Evolutionary conservation across 2,888 invertebrate genomes (phyloP).

Genomic region (Synergus japonicus): DNA sequence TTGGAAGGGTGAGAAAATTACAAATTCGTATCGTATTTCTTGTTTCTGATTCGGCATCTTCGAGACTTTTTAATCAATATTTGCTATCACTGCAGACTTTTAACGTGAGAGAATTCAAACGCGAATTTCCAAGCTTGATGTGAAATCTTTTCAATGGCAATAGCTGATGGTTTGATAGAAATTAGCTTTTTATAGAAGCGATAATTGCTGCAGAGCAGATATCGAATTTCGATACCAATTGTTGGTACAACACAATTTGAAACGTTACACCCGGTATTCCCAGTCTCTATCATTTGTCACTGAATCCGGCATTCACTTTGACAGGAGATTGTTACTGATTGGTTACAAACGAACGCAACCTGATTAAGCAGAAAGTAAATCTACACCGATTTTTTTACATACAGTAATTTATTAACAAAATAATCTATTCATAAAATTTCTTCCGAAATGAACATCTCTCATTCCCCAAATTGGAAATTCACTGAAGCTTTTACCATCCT

Average conservation of each 20-base stretch:
- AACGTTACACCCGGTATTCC: constrained; percentile 30
- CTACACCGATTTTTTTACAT: background rate
- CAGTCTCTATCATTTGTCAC: constrained; percentile 55
- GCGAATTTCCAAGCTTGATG: no score
- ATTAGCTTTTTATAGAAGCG: no score
- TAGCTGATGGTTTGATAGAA: no score
- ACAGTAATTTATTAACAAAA: background rate
- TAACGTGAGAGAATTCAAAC: no score
- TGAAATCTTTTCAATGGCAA: no score
- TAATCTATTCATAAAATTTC: background rate
- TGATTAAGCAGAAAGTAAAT: constrained; percentile 50
- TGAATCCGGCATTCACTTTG: constrained; percentile 52
- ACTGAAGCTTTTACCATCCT: background rate
- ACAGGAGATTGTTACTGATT: constrained; percentile 53
- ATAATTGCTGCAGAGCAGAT: background rate
- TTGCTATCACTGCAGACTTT: no score
- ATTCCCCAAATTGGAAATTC: background rate
- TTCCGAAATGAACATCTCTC: no score
- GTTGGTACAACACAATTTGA: constrained; percentile 26
- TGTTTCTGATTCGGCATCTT: background rate
- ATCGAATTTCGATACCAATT: constrained; percentile 20
- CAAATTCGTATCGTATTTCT: background rate
- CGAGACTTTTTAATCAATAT: background rate
- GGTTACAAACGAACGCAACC: constrained; percentile 49
- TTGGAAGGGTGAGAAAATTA: background rate